Evolutionary conservation across 1,140 invertebrate genomes (phyloP).

Genomic region (Aphelenchoides fujianensis): DNA sequence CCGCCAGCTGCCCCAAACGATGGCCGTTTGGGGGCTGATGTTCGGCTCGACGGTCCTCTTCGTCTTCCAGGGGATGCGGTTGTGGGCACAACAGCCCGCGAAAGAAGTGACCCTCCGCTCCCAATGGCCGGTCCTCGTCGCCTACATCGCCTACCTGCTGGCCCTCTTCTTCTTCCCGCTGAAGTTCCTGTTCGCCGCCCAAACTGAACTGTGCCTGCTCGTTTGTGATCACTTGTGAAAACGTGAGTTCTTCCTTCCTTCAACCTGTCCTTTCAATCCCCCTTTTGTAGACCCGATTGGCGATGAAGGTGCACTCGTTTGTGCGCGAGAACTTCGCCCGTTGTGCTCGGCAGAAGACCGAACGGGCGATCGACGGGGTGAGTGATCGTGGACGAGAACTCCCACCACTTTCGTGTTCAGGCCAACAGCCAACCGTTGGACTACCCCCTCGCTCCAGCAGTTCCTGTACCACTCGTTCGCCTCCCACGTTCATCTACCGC

Average conservation of each 20-base stretch:
- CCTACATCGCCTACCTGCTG: slow-evolving; percentile 42
- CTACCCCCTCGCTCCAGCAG: slow-evolving; percentile 47
- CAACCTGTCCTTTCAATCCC: background rate
- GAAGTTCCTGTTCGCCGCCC: slow-evolving; percentile 48
- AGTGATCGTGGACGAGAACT: background rate
- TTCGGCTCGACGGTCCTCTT: slow-evolving; percentile 53
- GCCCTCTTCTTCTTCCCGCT: slow-evolving; percentile 56
- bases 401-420: no score
- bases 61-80: slow-evolving; percentile 36
- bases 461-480: slow-evolving; percentile 59
- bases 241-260: slow-evolving; percentile 45
- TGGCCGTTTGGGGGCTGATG: slow-evolving; percentile 54
- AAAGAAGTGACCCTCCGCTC: slow-evolving; percentile 34
- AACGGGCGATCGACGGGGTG: background rate
- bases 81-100: slow-evolving; percentile 40
- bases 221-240: slow-evolving; percentile 62
- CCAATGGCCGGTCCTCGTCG: slow-evolving; percentile 35
- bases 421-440: background rate
- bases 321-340: slow-evolving; percentile 53
- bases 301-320: slow-evolving; percentile 61
- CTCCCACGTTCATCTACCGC: slow-evolving; percentile 58
- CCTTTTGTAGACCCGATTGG: slow-evolving; percentile 56
- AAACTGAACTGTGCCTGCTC: slow-evolving; percentile 59
- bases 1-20: slow-evolving; percentile 45
- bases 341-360: slow-evolving; percentile 37